phyloP scores from a whole-genome alignment of 2,888 invertebrate species.

The Leucania comma region DNA sequence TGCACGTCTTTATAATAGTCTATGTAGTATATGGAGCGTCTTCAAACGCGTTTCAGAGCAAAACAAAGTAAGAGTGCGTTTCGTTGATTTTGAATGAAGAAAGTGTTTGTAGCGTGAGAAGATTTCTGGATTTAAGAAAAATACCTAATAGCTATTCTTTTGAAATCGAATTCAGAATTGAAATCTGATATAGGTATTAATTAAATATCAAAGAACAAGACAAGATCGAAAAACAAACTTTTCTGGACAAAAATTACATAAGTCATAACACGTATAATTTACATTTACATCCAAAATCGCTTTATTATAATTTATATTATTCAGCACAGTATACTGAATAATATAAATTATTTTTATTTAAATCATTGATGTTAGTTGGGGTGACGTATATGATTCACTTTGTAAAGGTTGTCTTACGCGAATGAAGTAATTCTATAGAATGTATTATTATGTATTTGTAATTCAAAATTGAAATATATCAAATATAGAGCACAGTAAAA shows the following conservation, averaged over 20 bases:
- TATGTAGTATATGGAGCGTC: slow-evolving; percentile 54
- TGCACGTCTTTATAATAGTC: slow-evolving; percentile 49
- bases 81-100: slow-evolving; percentile 7
- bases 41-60: slow-evolving; percentile 30
- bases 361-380: background rate
- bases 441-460: background rate
- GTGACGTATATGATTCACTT: slow-evolving; percentile 11
- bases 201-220: background rate
- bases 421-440: background rate
- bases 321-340: too few species aligned
- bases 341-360: too few species aligned
- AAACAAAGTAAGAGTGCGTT: slow-evolving; percentile 29
- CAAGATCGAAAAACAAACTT: background rate
- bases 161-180: background rate
- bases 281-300: background rate
- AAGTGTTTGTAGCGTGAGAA: background rate
- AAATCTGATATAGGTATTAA: too few species aligned
- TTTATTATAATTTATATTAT: too few species aligned
- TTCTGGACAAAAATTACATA: background rate
- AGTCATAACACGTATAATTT: too few species aligned
- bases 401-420: slow-evolving; percentile 34
- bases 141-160: too few species aligned
- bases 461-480: background rate
- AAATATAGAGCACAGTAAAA: background rate
- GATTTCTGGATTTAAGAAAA: too few species aligned